A percentile compares a stretch with the other conserved stretches of the same genome.
These are phyloP conservation scores for Catostomus latipinnis DNA, from an alignment of 2,797 vertebrate genomes.

Conservation along the genomic window DNA sequence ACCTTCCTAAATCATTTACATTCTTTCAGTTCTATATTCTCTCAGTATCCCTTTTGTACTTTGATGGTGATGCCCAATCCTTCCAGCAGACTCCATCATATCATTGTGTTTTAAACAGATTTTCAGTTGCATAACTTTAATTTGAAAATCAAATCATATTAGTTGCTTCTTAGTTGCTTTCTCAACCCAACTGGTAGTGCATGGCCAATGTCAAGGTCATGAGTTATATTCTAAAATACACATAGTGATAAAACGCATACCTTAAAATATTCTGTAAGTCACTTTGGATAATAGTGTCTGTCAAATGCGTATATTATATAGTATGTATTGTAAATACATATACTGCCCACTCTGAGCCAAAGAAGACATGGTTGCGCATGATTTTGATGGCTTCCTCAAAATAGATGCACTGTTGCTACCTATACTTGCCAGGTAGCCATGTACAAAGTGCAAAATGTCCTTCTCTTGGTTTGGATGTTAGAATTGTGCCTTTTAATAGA, in stretches of 20 bases:
- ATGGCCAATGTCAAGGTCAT: no score
- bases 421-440: conserved; percentile 22
- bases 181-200: no score
- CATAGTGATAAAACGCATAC: no score
- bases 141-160: conserved; percentile 4
- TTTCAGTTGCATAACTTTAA: neutral
- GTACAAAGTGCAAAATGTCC: conserved; percentile 18
- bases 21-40: no score
- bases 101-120: neutral
- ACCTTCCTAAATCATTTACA: neutral
- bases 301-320: no score
- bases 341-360: neutral
- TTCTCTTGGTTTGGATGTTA: conserved; percentile 38
- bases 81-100: neutral
- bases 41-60: no score
- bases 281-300: no score
- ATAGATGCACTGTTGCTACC: conserved; percentile 22
- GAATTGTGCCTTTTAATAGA: conserved; percentile 31
- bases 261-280: no score
- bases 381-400: conserved; percentile 11
- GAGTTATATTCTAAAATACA: no score
- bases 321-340: no score
- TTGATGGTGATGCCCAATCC: neutral
- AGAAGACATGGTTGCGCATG: neutral
- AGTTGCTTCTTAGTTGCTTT: no score